These are phyloP conservation scores for Callyntrura sp. DNA, from an alignment of 2,888 invertebrate genomes.

Conservation along the genomic window DNA sequence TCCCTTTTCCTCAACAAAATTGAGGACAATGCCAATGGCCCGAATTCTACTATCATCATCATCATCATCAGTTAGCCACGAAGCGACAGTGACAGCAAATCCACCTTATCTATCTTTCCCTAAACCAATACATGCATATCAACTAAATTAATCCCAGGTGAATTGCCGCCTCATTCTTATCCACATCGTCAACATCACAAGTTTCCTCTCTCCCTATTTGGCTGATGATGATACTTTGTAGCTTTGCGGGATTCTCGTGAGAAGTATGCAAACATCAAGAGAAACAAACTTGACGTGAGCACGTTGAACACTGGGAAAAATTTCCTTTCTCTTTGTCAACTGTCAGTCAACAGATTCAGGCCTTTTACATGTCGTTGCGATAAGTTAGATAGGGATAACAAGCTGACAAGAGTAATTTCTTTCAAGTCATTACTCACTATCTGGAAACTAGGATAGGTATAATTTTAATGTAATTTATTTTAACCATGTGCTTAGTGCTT, in stretches of 20 bases:
- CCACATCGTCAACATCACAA: constrained; percentile 4
- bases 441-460: constrained; percentile 45
- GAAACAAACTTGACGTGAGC: too few relatives aligned
- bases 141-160: constrained; percentile 11
- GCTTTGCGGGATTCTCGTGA: constrained; percentile 57
- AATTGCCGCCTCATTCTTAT: constrained; percentile 47
- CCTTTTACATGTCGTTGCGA: too few relatives aligned
- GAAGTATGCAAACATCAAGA: constrained; percentile 19
- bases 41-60: constrained; percentile 36
- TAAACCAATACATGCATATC: constrained; percentile 7
- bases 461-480: not conserved
- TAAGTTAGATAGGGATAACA: not conserved
- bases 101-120: not conserved
- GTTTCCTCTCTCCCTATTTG: constrained; percentile 39
- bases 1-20: constrained; percentile 48
- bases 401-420: not conserved
- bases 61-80: not conserved
- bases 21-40: constrained; percentile 70
- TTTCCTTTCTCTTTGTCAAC: not conserved
- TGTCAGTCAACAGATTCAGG: too few relatives aligned
- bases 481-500: not conserved
- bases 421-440: too few relatives aligned
- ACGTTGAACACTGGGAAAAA: not conserved
- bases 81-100: not conserved
- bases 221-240: not conserved